Evolutionary conservation across 2,888 invertebrate species (phyloP), one percentile per base, ranked within the genome.

Genomic region (Pomacea canaliculata): DNA sequence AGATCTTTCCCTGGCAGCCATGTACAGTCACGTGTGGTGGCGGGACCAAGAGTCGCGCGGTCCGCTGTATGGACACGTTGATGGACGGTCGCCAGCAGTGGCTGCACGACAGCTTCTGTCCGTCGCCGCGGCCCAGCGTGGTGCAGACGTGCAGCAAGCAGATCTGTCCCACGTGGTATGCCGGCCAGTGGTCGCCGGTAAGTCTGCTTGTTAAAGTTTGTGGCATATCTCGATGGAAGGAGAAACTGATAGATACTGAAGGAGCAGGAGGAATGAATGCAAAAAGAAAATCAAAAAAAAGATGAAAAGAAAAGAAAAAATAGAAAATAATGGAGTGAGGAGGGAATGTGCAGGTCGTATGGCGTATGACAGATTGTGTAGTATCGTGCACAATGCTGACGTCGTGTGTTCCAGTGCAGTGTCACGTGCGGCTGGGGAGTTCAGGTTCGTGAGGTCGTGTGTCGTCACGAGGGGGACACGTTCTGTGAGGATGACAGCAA

Each of bases 1-100:
- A 96, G 89, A 95, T 95, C 84, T 95, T 96, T 73, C 96, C 96
- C 83, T 98, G 97, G 97, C 95, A 95, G 70, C 92, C 94, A 19
- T 98, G 97, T 92, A 95, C 95, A 83, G 94, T 93, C 51, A 94
- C 94, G 48, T 98, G 98, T 88, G 97, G 97, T 0, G 95, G 95
- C 4, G 97, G 97, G 9, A 93, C 94, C 80, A 93, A 95, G 84
- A 93, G 94, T 77, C 93, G 97, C 18, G 93, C 94, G 81, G 96
- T 97, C 77, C 94, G 95, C 85, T 98, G 98, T 89, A 94, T 95
- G 13, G 94, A 97, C 92, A 94, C 96, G 86, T 95, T 97, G 94
- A 96, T 96, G 0, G 95, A 96, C 89, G 94, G 94, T 83, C 94
- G 96, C 59, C 94, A 95, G 84, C 86, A 82, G 73, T 83, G 83